Percentiles rank a stretch among this genome's conserved stretches.
These are phyloP conservation scores for Pachydiplax longipennis DNA, from an alignment of 2,888 invertebrate species.

Conservation along the genomic window DNA sequence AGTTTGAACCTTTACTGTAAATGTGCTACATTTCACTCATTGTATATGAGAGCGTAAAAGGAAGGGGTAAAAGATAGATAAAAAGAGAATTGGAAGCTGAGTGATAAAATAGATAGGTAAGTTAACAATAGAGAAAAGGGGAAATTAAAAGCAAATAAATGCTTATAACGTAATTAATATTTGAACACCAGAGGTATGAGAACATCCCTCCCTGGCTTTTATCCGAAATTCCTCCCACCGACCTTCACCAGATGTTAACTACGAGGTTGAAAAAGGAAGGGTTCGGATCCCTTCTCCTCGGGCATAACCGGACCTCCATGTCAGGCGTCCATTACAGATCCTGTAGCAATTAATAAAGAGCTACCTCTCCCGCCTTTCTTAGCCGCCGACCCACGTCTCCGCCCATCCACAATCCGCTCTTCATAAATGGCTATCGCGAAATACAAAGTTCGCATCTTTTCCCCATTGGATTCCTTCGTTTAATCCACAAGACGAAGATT, in stretches of 20 bases:
- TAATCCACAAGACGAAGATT: too few species aligned
- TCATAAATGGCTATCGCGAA: slow-evolving; percentile 7
- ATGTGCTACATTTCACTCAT: too few species aligned
- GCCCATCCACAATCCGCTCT: neutral
- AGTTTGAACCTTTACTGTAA: too few species aligned
- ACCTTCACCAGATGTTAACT: neutral
- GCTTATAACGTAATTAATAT: too few species aligned
- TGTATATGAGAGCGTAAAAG: too few species aligned
- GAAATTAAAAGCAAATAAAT: too few species aligned
- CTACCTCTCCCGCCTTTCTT: neutral
- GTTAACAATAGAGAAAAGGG: neutral
- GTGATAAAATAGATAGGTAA: too few species aligned
- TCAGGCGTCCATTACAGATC: slow-evolving; percentile 26
- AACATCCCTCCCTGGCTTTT: neutral
- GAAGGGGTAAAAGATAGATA: too few species aligned
- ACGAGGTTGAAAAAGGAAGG: neutral
- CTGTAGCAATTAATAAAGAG: slow-evolving; percentile 35
- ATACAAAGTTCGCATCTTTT: neutral
- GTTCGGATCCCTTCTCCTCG: neutral
- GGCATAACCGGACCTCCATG: slow-evolving; percentile 5
- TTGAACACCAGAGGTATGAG: neutral
- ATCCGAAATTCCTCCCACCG: neutral
- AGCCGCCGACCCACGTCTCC: neutral
- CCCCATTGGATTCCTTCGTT: too few species aligned
- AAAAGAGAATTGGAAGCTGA: too few species aligned